Percentiles rank a stretch among this genome's conserved stretches.
Evolutionary conservation across 2,113 vertebrate genomes (phyloP).

Genomic region (Eurypyga helias): DNA sequence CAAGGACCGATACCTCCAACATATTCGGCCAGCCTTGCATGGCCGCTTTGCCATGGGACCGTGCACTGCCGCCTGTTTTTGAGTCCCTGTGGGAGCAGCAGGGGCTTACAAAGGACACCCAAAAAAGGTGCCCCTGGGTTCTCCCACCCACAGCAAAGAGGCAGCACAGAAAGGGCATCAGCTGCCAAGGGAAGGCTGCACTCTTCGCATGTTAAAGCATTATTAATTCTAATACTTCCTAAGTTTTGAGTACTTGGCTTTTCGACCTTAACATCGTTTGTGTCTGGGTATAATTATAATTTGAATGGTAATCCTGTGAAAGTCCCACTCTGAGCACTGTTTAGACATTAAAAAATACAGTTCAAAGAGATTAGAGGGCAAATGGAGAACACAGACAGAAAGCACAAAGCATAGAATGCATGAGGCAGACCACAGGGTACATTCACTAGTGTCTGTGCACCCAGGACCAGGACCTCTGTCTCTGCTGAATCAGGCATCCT

Average conservation of each 20-base stretch:
- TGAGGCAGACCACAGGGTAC: neutral
- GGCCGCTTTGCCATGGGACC: rapidly evolving
- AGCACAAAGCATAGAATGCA: neutral
- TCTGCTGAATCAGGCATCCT: neutral
- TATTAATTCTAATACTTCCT: neutral
- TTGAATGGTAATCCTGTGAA: neutral
- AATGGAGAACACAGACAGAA: neutral
- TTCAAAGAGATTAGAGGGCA: neutral
- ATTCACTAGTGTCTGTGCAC: neutral
- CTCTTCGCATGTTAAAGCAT: neutral
- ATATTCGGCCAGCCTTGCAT: rapidly evolving
- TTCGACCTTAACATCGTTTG: neutral
- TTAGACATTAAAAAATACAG: neutral
- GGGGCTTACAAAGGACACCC: neutral
- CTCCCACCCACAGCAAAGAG: neutral
- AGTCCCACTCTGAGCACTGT: neutral
- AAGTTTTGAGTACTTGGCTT: neutral
- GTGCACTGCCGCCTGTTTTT: rapidly evolving
- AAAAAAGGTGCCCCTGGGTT: neutral
- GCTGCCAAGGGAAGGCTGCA: neutral
- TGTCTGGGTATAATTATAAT: neutral
- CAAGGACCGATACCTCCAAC: too few species aligned
- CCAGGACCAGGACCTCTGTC: neutral
- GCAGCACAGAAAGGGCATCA: neutral
- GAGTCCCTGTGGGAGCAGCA: neutral